These are phyloP conservation scores for Bibio marci DNA, from an alignment of 2,888 invertebrate species.

Conservation along the genomic window DNA sequence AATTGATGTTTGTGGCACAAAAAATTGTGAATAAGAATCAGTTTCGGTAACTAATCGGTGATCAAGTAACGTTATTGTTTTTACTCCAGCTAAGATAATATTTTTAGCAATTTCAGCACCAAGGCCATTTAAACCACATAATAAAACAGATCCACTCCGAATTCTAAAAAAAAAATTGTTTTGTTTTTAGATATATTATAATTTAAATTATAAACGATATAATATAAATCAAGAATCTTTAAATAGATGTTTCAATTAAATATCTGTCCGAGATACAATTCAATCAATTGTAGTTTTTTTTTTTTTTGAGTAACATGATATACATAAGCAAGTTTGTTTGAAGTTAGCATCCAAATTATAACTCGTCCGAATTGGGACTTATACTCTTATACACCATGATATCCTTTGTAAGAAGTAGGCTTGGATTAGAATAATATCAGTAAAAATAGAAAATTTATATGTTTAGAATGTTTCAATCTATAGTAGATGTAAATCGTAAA, in stretches of 20 bases:
- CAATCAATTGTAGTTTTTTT: too few relatives aligned
- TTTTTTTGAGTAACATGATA: too few relatives aligned
- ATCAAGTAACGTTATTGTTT: slow-evolving; percentile 74
- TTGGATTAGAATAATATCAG: too few relatives aligned
- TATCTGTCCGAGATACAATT: slow-evolving; percentile 7
- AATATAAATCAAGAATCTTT: too few relatives aligned
- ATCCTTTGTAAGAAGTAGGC: too few relatives aligned
- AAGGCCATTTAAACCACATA: slow-evolving; percentile 76
- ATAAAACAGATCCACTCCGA: slow-evolving; percentile 66
- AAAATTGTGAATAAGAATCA: slow-evolving; percentile 71
- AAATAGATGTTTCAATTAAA: slow-evolving; percentile 9
- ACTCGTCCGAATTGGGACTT: too few relatives aligned
- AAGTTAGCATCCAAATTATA: too few relatives aligned
- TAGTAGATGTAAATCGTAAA: too few relatives aligned
- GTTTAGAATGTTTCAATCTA: too few relatives aligned
- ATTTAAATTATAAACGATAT: background rate
- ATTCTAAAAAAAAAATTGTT: slow-evolving; percentile 35
- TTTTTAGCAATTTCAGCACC: slow-evolving; percentile 96
- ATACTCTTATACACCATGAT: too few relatives aligned
- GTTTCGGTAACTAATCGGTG: slow-evolving; percentile 48
- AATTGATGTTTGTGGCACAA: slow-evolving; percentile 51
- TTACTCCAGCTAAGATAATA: slow-evolving; percentile 81
- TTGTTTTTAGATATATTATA: slow-evolving; percentile 1
- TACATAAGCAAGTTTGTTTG: too few relatives aligned
- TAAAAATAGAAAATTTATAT: too few relatives aligned